Evolutionary conservation across 2,113 vertebrate species (phyloP).

Genomic region (Hippocampus comes): DNA sequence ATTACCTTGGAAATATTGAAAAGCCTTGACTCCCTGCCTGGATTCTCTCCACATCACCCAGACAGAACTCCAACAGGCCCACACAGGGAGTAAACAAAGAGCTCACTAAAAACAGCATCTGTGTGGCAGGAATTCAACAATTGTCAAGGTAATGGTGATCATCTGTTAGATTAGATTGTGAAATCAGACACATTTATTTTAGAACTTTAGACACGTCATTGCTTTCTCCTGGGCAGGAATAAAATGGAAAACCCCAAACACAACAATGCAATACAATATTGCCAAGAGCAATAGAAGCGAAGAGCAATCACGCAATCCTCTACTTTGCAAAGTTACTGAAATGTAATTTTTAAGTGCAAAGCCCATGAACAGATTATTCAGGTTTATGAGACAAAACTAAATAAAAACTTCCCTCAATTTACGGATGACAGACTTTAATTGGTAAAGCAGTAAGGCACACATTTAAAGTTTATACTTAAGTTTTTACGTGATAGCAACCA

Average conservation of each 20-base stretch:
- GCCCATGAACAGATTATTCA: background rate
- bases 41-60: constrained; percentile 32
- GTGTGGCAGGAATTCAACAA: constrained; percentile 13
- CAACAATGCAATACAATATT: background rate
- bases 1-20: constrained; percentile 78
- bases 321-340: background rate
- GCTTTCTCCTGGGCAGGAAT: constrained; percentile 5
- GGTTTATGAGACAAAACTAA: background rate
- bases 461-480: background rate
- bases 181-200: background rate
- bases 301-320: no score
- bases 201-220: background rate
- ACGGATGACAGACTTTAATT: background rate
- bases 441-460: background rate
- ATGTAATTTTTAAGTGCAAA: background rate
- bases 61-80: constrained; percentile 71
- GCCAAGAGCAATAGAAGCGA: background rate
- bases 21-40: constrained; percentile 34
- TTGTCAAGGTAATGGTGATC: background rate
- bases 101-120: constrained; percentile 77
- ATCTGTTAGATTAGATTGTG: background rate
- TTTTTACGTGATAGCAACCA: background rate
- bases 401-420: background rate
- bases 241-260: background rate
- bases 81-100: constrained; percentile 76